Base-by-base conservation (phyloP, 2,888 invertebrate species). In the Eucriotettix oculatus region DNA sequence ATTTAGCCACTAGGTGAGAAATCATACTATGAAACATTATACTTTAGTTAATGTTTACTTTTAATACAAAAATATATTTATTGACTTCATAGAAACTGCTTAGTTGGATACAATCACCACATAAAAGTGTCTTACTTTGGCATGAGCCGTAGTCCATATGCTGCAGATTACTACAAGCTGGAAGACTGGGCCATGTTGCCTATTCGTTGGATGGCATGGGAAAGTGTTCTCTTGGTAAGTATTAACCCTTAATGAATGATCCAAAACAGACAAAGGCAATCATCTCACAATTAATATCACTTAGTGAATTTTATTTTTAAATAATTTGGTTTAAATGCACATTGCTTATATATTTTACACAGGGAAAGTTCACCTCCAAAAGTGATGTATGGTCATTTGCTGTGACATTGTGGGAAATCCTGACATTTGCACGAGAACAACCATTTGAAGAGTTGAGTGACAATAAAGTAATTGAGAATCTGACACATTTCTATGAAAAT, bases 381-480 rank as follows among this genome's bases (percentile, higher is more conserved):
- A 87, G 88, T 67, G 91, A 91, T 75, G 90, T 90, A 54, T 92
- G 91, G 91, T 82, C 90, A 59, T 91, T 90, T 71, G 91, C 88
- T 55, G 88, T 91, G 61, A 86, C 90, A 57, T 77, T 91, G 64
- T 92, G 90, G 90, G 91, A 92, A 74, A 84, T 92, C 66, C 76
- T 92, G 70, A 88, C 87, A 52, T 86, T 86, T 72, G 89, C 90
- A 55, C 77, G 87, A 58, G 86, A 87, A 68, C 88, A 89, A 71
- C 92, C 92, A 10, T 91, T 84, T 73, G 85, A 86, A 68, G 83
- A 86, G 67, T 75, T 89, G 70, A 81, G 79, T 63, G 90, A 92
- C 75, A 85, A 87, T 69, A 84, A 85, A 71, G 84, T 92, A 66
- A 83, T 92, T 66, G 88, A 89, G 71, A 90, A 90, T 73, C 84